These are phyloP conservation scores for Threskiornis aethiopicus DNA, from an alignment of 2,797 vertebrate genomes.

Conservation along the genomic window DNA sequence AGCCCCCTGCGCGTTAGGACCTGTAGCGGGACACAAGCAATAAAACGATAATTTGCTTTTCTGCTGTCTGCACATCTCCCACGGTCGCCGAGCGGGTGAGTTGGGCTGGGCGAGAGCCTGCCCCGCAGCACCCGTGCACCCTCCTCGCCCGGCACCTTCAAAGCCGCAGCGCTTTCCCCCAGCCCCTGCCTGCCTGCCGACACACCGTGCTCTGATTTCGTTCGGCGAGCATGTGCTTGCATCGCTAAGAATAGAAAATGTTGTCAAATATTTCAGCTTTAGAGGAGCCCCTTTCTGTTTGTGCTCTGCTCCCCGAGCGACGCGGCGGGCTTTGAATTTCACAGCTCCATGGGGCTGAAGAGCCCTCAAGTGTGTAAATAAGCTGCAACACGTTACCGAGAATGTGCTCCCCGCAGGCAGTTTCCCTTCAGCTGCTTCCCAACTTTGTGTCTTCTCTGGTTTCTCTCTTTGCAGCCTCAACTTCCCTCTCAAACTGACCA, in stretches of 20 bases:
- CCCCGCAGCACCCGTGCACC: not conserved
- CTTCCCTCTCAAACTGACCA: not conserved
- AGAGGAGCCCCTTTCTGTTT: not conserved
- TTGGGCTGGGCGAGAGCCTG: not conserved
- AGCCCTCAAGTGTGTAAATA: conserved; percentile 22
- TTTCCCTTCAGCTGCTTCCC: not conserved
- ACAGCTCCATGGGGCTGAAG: conserved; percentile 9
- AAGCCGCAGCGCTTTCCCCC: not conserved
- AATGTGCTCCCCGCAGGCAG: not conserved
- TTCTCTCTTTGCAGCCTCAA: not conserved
- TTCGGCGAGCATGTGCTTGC: not conserved
- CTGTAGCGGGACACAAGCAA: accelerated
- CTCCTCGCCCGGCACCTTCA: not conserved
- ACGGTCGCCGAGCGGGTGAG: accelerated
- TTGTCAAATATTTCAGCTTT: not conserved
- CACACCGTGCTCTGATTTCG: not conserved
- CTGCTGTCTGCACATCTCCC: not conserved
- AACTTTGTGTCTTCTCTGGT: not conserved
- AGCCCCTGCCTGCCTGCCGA: not conserved
- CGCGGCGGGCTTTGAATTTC: not conserved
- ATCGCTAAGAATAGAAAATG: not conserved
- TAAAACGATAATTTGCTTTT: not conserved
- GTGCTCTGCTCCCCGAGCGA: not conserved
- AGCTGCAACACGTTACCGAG: not conserved
- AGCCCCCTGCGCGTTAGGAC: accelerated